Evolutionary conservation across 2,797 vertebrate genomes (phyloP), one percentile per base, ranked within the genome.

Genomic region (Distichodus sexfasciatus): DNA sequence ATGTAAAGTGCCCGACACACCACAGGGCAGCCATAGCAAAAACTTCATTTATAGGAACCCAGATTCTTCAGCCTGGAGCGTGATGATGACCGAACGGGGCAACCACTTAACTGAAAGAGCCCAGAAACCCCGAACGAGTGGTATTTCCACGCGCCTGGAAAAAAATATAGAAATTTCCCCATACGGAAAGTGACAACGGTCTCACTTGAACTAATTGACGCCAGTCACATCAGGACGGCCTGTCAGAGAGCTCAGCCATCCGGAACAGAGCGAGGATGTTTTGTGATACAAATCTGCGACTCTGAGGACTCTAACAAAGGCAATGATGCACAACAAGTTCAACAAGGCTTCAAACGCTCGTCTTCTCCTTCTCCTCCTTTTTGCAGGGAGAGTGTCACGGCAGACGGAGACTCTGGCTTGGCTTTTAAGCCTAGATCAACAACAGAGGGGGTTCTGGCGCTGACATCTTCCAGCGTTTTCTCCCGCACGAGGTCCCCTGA

Each of bases 41-140:
- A 86, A 87, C 86, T 87, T 90, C 85, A 89, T 90, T 90, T 90
- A 87, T 82, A 81, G 80, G 79, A 66, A 75, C 75, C 79, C 70
- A 68, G 80, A 78, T 81, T 85, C 60, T 70, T 58, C n/a, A 72
- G 70, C 76, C 62, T 58, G 24, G 57, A 73, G 77, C 70, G 44
- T 54, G n/a, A 65, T 40, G 63, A 40, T 59, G 58, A 62, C 60
- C 66, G 50, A 66, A 66, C 54, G 48, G n/a, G 65, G 38, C 58
- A 29, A 46, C 36, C 63, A 77, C 66, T 66, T 74, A 74, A 72
- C 47, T 54, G 58, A 70, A 62, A 62, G 6, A 48, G 61, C 75
- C 54, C 10, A 61, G n/a, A 63, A 73, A 60, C 66, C 62, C 23
- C 17, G 14, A 58, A n/a, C 3, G 50, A 31, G 54, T 60, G 50